Evolutionary conservation across 2,113 vertebrate genomes (phyloP), one percentile per base, ranked within the genome.

Genomic region (Muscicapa adusta): DNA sequence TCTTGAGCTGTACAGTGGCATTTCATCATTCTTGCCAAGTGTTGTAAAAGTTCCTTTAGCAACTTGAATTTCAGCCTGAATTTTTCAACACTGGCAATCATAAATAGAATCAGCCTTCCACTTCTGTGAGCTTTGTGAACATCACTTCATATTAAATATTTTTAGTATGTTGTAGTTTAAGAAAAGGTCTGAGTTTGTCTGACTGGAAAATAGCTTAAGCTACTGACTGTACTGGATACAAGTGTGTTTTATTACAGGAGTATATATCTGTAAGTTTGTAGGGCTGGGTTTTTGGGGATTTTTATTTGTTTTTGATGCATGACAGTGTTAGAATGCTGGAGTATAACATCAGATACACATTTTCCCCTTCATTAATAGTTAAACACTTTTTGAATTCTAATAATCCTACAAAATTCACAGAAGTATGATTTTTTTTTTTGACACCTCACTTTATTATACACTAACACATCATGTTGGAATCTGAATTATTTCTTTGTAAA

Each of bases 1-100:
- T 96, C 65, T 86, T 91, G 75, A 84, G 72, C 75, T 71, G 72
- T 90, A 94, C 96, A 92, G 94, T 92, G 95, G 94, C 94, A 92
- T 96, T 94, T 92, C 43, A 63, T 88, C 18, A 56, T n/a, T 77
- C 51, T 25, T 77, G 91, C 96, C 95, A 96, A 92, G 43, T 51
- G 79, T 67, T 86, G 68, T 94, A 88, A 86, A 95, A 84, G 63
- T 93, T 95, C 47, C 73, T 94, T 84, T 71, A 80, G 83, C 48
- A 93, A 67, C 60, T 93, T 95, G 88, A 94, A 54, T 94, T 96
- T 88, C 85, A 91, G 47, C 68, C 91, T 94, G 85, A 83, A 74
- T 91, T 93, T 88, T 94, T 90, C 84, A 88, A 67, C 2, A 10
- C 8, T 95, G 85, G 68, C 83, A 93, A 78, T 92, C 60, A 71